Evolutionary conservation across 2,797 vertebrate species (phyloP).

Genomic region (Oreochromis mossambicus): DNA sequence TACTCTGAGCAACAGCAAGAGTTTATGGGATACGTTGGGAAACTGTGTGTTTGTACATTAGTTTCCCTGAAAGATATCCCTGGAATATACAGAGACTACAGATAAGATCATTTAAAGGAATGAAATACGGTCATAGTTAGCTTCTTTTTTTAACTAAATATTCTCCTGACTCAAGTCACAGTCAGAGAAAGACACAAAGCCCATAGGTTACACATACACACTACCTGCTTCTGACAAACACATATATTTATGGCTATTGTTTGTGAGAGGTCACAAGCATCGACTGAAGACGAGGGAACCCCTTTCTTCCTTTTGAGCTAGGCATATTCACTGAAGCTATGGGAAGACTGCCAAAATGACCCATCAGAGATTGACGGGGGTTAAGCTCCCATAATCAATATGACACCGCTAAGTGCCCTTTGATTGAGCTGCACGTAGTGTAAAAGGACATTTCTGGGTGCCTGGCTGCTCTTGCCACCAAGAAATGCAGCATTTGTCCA

Average conservation of each 20-base stretch:
- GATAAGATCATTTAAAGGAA: not conserved
- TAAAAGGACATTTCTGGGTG: constrained; percentile 64
- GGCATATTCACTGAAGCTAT: constrained; percentile 9
- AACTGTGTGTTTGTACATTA: not conserved
- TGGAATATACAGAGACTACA: not conserved
- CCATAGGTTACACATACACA: not conserved
- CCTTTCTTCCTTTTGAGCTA: not conserved
- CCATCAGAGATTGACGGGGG: constrained; percentile 65
- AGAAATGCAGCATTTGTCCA: constrained; percentile 60
- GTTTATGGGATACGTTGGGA: not conserved
- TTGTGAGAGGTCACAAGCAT: not conserved
- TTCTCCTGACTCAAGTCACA: not conserved
- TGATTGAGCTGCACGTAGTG: constrained; percentile 66
- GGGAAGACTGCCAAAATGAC: constrained; percentile 60
- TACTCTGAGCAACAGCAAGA: no score
- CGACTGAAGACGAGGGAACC: not conserved
- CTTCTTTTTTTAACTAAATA: not conserved
- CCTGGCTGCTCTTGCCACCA: constrained; percentile 58
- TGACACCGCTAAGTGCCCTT: constrained; percentile 73
- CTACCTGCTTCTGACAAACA: not conserved
- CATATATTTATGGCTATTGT: not conserved
- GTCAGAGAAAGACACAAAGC: not conserved
- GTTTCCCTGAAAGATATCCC: not conserved
- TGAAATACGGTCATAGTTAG: not conserved
- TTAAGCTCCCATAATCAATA: constrained; percentile 75